A percentile compares a stretch with the other conserved stretches of the same genome.
Evolutionary conservation across 2,888 invertebrate genomes (phyloP).

Genomic region (Stenichneumon culpator): DNA sequence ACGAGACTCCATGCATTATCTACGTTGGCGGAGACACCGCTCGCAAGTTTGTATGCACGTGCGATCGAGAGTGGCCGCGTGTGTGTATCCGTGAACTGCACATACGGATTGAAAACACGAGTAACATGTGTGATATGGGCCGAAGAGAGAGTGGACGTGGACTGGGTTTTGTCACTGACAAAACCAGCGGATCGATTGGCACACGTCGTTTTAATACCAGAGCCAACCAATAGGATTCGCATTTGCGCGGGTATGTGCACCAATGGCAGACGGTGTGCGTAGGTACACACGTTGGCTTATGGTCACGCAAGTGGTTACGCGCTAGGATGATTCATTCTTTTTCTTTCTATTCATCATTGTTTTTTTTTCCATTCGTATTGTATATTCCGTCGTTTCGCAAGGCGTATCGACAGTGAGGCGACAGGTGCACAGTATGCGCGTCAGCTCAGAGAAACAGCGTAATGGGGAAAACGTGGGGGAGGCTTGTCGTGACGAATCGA

Average conservation of each 20-base stretch:
- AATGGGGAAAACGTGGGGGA: constrained; percentile 13
- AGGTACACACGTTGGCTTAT: constrained; percentile 7
- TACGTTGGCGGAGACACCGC: not conserved
- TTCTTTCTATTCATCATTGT: constrained; percentile 5
- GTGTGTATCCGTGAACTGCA: not conserved
- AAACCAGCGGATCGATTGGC: constrained; percentile 60
- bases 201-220: constrained; percentile 56
- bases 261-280: not conserved
- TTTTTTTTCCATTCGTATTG: constrained; percentile 4
- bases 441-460: not conserved
- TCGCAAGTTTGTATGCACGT: constrained; percentile 14
- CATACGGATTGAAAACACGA: not conserved
- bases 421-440: constrained; percentile 49
- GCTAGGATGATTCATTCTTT: constrained; percentile 15
- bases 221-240: constrained; percentile 5
- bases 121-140: not conserved
- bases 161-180: constrained; percentile 37
- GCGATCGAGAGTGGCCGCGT: not conserved
- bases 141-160: not conserved
- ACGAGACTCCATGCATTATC: constrained; percentile 35
- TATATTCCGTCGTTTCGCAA: constrained; percentile 3
- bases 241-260: constrained; percentile 11
- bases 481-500: constrained; percentile 8
- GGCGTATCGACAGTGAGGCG: constrained; percentile 31
- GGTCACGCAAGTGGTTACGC: constrained; percentile 35